A percentile compares a stretch with the other conserved stretches of the same genome.
phyloP scores from a whole-genome alignment of 1,140 invertebrate species.

The Acromyrmex echinatior region DNA sequence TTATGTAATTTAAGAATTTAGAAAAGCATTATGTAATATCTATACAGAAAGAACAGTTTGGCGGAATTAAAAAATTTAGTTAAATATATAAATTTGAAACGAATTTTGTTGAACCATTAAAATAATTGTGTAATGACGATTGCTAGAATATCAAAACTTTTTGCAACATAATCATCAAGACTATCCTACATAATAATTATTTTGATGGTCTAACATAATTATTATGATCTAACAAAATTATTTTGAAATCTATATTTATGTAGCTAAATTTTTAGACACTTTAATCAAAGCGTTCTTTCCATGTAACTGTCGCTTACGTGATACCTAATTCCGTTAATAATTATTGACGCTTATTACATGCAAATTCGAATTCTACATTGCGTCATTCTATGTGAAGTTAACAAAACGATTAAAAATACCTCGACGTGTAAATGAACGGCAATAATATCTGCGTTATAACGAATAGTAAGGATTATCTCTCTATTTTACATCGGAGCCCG shows the following conservation, averaged over 20 bases:
- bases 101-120: too few species aligned
- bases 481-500: conserved; percentile 37
- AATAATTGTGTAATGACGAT: too few species aligned
- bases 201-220: too few species aligned
- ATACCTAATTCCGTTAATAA: neutral
- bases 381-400: neutral
- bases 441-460: conserved; percentile 42
- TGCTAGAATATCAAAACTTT: too few species aligned
- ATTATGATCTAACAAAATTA: too few species aligned
- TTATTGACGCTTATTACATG: neutral
- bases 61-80: too few species aligned
- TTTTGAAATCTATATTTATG: too few species aligned
- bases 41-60: neutral
- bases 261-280: too few species aligned
- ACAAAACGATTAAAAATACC: conserved; percentile 22
- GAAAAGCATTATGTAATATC: neutral
- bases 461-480: conserved; percentile 56
- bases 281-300: too few species aligned
- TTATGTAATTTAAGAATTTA: neutral
- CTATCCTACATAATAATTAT: too few species aligned
- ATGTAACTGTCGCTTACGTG: neutral
- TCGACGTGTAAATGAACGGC: conserved; percentile 9
- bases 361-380: neutral
- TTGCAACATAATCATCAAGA: too few species aligned
- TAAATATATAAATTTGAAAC: too few species aligned